These are phyloP conservation scores for Hydractinia echinata DNA, from an alignment of 30 jellyfish, hydroid and myxozoan genomes.

Conservation along the genomic window DNA sequence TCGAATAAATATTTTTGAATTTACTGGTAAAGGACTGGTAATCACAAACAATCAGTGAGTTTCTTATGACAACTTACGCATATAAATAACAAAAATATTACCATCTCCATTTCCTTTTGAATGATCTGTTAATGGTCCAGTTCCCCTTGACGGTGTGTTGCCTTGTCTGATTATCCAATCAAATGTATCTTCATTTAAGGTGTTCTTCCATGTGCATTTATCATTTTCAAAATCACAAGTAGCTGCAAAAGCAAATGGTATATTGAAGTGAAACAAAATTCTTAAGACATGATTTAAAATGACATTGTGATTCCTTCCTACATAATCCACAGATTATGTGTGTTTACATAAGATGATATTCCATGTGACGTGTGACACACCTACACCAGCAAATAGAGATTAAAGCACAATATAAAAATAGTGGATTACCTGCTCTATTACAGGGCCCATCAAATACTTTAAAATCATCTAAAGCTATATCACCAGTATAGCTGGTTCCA, in stretches of 20 bases:
- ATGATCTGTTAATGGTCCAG: slow-evolving; percentile 89
- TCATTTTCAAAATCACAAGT: slow-evolving; percentile 78
- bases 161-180: slow-evolving; percentile 82
- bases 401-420: background rate
- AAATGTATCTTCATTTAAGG: slow-evolving; percentile 52
- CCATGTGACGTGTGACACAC: background rate
- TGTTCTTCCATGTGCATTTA: slow-evolving; percentile 87
- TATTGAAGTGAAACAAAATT: too few species aligned
- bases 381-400: background rate
- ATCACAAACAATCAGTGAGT: background rate
- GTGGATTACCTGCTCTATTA: slow-evolving; percentile 64
- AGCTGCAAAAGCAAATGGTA: slow-evolving; percentile 26
- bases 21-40: background rate
- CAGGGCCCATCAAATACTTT: slow-evolving; percentile 83
- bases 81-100: background rate
- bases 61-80: background rate
- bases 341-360: background rate
- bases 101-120: slow-evolving; percentile 79
- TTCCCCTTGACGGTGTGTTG: slow-evolving; percentile 66
- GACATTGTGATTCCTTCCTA: too few species aligned
- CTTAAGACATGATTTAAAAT: too few species aligned
- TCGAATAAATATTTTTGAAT: too few species aligned
- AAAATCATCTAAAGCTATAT: slow-evolving; percentile 74
- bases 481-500: slow-evolving; percentile 76
- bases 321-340: background rate